Base-by-base conservation (phyloP, 2,797 vertebrate genomes). In the Oreonectes daqikongensis region DNA sequence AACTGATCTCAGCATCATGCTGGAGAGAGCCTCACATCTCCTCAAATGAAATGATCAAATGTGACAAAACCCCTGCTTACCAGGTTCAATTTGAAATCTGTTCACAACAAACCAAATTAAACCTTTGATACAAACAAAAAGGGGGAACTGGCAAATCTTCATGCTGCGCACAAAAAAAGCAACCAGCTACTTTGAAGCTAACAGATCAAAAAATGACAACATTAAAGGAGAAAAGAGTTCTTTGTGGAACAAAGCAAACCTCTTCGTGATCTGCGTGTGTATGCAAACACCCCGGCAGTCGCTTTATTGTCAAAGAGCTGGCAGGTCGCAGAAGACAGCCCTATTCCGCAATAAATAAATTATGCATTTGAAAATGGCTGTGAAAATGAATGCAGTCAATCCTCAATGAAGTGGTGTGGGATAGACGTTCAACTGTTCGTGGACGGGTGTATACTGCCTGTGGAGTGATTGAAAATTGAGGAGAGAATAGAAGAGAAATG, bases 191-290 rank as follows among this genome's bases (percentile, higher is more conserved):
- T 92, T 92, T 92, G 89, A 92, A 90, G 90, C 86, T 81, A 79
- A 85, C 82, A 83, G 87, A 91, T 90, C 85, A 90, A 91, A 90
- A 78, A 77, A 63, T 28, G 84, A 89, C 87, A 88, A 87, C 84
- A 90, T 78, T 79, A 77, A 81, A 81, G 69, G 65, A 26, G 44
- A 69, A 74, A 69, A 30, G 67, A 83, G 32, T 79, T 83, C 88
- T 89, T 89, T 88, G 86, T 88, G 87, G 83, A 90, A 92, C 87
- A 92, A 91, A 91, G 90, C 81, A 46, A 87, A 76, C 24, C 46
- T 82, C 61, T 78, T 74, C 53, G 66, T 79, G 79, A 73, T 79
- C 60, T 52, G 48, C n/a, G 40, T 75, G 22, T 73, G 17, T 61
- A 63, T 59, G 68, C 46, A 79, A 79, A 80, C 75, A 69, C 22